Base-by-base conservation (phyloP, 2,888 invertebrate genomes). In the Lamellibrachia satsuma region DNA sequence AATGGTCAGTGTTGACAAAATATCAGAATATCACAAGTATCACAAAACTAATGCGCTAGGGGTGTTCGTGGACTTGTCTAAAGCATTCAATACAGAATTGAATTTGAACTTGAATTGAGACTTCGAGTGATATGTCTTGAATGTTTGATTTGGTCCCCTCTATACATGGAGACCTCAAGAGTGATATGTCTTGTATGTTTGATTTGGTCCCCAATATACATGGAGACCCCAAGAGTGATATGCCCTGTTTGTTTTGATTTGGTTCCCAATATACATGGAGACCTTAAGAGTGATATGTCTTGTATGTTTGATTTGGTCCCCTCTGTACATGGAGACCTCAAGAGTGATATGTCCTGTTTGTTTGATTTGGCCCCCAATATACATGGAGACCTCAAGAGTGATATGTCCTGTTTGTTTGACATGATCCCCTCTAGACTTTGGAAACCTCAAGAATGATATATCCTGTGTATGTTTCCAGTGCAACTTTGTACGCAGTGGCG, bases 401-500 rank as follows among this genome's bases (percentile, higher is more conserved):
- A 15, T 60, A 60, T 15, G 60, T 60, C 22, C 1, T 90, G 90
- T 90, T 1, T 90, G 90, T 90, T 52, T 90, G 39, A 52, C 52
- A 9, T 27, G 39, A 39, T 52, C 91, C 52, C 27, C 51, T 39
- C 91, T 52, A n/a, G 51, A 52, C 52, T 91, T 9, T 7, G 0
- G 39, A 91, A 27, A 91, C 39, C 39, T 39, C 39, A 39, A 4
- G 11, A n/a, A 2, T 91, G 52, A 52, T 6, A 52, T 91, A 7
- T n/a, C 15, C 8, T 92, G 75, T 75, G 39, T 39, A 39, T 39
- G 22, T 22, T 97, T 98, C 96, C 96, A 96, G 95, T 75, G 92
- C 51, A 97, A 97, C 96, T 98, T 98, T 95, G 97, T 98, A 94
- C 94, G 95, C 92, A 96, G 96, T 95, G 96, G 96, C 55, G 96